phyloP scores from a whole-genome alignment of 2,113 vertebrate species.

The Otis tarda region DNA sequence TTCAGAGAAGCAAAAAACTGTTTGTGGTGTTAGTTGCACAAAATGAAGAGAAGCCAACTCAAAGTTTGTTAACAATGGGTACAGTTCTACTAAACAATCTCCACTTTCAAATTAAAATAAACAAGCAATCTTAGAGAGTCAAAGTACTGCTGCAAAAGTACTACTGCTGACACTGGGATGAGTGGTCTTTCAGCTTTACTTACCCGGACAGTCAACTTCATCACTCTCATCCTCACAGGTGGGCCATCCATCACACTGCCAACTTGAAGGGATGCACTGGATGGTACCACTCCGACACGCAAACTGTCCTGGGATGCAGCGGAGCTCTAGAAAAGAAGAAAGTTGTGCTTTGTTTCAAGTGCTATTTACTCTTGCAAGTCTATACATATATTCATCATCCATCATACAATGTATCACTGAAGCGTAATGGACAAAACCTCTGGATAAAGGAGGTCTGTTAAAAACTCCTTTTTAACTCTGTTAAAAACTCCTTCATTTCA shows the following conservation, averaged over 20 bases:
- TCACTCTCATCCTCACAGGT: conserved; percentile 96
- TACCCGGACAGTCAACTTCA: conserved; percentile 92
- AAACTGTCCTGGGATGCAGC: conserved; percentile 91
- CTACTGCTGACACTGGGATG: neutral
- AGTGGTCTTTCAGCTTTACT: conserved; percentile 19
- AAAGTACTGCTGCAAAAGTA: neutral
- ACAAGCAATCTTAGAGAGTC: neutral
- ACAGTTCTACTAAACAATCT: neutral
- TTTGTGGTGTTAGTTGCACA: neutral
- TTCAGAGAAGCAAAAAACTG: neutral
- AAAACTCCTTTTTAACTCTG: neutral
- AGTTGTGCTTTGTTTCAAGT: neutral
- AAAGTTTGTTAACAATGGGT: neutral
- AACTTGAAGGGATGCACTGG: conserved; percentile 93
- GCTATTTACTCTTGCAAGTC: neutral
- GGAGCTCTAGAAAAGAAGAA: conserved; percentile 80
- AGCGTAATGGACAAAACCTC: fast-evolving
- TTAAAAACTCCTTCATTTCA: neutral
- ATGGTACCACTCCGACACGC: conserved; percentile 93
- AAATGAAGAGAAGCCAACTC: neutral
- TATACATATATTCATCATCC: neutral
- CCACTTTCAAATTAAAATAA: neutral
- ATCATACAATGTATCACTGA: neutral
- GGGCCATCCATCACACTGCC: conserved; percentile 95
- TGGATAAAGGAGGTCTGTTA: neutral